Conservation (phyloP, 2,888 invertebrate species). For the Cactoblastis cactorum region DNA sequence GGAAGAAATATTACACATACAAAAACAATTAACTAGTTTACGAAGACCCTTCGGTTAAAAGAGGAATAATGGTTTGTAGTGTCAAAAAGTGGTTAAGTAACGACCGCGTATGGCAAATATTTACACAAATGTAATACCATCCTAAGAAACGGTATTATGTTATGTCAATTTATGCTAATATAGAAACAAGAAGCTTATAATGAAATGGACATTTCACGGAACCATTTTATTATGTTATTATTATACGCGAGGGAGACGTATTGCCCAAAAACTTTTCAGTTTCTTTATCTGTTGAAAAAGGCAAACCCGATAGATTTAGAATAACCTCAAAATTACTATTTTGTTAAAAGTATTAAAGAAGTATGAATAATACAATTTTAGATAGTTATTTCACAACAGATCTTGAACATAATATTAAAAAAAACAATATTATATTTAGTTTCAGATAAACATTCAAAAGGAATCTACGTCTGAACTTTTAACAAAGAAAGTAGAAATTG, state of each 20-base stretch:
- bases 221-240: background rate
- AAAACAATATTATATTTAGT: too few species aligned
- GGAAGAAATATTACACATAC: slow-evolving; percentile 33
- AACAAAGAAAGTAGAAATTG: too few species aligned
- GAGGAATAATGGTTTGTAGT: background rate
- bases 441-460: too few species aligned
- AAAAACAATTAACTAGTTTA: slow-evolving; percentile 18
- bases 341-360: too few species aligned
- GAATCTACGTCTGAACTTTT: too few species aligned
- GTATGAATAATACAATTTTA: too few species aligned
- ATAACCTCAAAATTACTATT: too few species aligned
- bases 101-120: slow-evolving; percentile 39
- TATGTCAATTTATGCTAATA: slow-evolving; percentile 49
- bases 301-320: too few species aligned
- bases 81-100: slow-evolving; percentile 25
- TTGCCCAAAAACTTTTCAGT: too few species aligned
- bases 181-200: slow-evolving; percentile 17
- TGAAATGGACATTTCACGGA: background rate
- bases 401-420: too few species aligned
- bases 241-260: background rate
- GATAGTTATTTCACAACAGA: too few species aligned
- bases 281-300: too few species aligned
- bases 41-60: slow-evolving; percentile 15
- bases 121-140: slow-evolving; percentile 43
- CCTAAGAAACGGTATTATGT: slow-evolving; percentile 40